Conservation (phyloP, 2,888 invertebrate species). For the Protophormia terraenovae region DNA sequence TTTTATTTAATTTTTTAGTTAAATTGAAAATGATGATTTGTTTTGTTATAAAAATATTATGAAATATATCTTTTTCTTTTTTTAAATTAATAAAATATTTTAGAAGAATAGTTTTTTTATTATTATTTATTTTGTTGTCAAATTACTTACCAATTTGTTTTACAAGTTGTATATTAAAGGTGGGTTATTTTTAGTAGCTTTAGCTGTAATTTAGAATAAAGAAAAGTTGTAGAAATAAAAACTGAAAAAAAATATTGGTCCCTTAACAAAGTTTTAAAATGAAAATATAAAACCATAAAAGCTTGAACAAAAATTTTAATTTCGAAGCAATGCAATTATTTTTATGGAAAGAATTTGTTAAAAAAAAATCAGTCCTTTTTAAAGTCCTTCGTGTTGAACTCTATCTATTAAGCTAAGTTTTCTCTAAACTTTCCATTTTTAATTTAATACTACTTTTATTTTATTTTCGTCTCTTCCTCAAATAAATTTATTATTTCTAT, state of each 20-base stretch:
- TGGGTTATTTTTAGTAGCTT: constrained; percentile 46
- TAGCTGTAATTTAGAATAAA: constrained; percentile 19
- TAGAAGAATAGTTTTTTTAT: too few relatives aligned
- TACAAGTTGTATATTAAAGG: constrained; percentile 36
- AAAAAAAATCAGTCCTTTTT: too few relatives aligned
- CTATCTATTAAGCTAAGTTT: too few relatives aligned
- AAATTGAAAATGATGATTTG: constrained; percentile 52
- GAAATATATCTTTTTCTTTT: too few relatives aligned
- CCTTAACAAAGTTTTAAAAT: constrained; percentile 44
- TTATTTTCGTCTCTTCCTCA: too few relatives aligned
- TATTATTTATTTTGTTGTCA: too few relatives aligned
- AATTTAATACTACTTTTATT: neutral
- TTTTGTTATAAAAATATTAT: constrained; percentile 44
- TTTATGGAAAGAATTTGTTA: too few relatives aligned
- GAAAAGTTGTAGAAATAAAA: neutral
- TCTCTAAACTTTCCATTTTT: too few relatives aligned
- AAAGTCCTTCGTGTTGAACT: too few relatives aligned
- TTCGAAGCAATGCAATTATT: too few relatives aligned
- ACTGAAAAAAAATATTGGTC: constrained; percentile 36
- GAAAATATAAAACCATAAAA: neutral
- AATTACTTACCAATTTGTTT: constrained; percentile 56
- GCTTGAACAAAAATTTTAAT: too few relatives aligned
- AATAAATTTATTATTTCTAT: neutral
- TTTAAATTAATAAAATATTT: too few relatives aligned
- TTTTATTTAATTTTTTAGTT: constrained; percentile 69